These are phyloP conservation scores for Melanostoma scalare DNA, from an alignment of 2,888 invertebrate species.

Conservation along the genomic window DNA sequence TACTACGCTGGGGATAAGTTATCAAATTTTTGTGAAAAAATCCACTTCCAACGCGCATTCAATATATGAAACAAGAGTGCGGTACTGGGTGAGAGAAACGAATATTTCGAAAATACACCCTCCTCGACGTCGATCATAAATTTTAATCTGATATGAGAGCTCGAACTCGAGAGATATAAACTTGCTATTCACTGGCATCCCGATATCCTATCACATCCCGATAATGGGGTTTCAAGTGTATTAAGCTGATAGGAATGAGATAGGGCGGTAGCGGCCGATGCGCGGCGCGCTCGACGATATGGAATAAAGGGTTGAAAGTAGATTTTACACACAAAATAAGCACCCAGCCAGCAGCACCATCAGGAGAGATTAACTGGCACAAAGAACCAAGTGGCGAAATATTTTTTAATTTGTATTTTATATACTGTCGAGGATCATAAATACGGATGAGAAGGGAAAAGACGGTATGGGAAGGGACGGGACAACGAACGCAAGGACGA, in stretches of 20 bases:
- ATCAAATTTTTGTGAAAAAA: constrained; percentile 39
- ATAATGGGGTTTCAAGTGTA: constrained; percentile 51
- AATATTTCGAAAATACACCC: constrained; percentile 50
- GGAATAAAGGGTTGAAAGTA: constrained; percentile 28
- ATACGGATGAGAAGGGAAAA: neutral
- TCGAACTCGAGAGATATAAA: constrained; percentile 12
- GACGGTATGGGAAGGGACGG: neutral
- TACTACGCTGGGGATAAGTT: constrained; percentile 37
- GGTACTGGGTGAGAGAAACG: constrained; percentile 15
- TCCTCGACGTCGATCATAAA: constrained; percentile 55
- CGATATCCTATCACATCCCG: constrained; percentile 55
- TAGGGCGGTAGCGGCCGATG: neutral
- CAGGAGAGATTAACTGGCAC: constrained; percentile 32
- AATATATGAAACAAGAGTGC: constrained; percentile 26
- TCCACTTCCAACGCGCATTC: neutral
- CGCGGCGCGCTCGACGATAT: neutral
- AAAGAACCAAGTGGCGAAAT: constrained; percentile 32
- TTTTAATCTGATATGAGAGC: constrained; percentile 64
- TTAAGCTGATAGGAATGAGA: too few relatives aligned
- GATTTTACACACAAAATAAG: constrained; percentile 19
- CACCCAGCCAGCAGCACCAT: neutral
- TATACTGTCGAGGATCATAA: constrained; percentile 33
- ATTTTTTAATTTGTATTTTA: constrained; percentile 23
- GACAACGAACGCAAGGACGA: constrained; percentile 7
- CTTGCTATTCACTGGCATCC: constrained; percentile 43